Percentiles rank a stretch among this genome's conserved stretches.
phyloP scores from a whole-genome alignment of 2,888 invertebrate species.

The Heliconius ethilla region DNA sequence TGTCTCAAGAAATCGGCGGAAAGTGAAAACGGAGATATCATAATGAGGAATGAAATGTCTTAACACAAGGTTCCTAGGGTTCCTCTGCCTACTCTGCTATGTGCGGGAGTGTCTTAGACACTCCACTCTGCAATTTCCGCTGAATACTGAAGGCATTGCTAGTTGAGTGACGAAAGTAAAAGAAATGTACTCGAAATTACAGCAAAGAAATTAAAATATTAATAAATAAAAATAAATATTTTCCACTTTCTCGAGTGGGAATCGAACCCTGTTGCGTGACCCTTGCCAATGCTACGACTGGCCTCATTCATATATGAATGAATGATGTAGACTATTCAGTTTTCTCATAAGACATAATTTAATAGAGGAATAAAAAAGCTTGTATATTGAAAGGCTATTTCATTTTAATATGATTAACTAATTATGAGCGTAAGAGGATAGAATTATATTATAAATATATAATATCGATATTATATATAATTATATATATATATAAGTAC shows the following conservation, averaged over 20 bases:
- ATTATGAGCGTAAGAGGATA: background rate
- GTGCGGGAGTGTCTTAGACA: too few species aligned
- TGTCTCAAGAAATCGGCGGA: background rate
- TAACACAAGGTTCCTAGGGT: too few species aligned
- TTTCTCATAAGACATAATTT: background rate
- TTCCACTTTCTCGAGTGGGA: too few species aligned
- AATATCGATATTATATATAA: slow-evolving; percentile 5
- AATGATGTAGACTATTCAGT: background rate
- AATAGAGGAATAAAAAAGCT: background rate
- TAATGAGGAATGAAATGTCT: too few species aligned
- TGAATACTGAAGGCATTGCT: background rate
- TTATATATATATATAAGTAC: too few species aligned
- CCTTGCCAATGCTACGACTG: too few species aligned
- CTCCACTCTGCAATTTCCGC: background rate
- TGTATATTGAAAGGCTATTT: background rate
- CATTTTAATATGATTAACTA: background rate
- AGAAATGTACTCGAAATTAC: background rate
- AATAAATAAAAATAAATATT: too few species aligned
- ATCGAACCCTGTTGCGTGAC: too few species aligned
- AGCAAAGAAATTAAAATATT: too few species aligned
- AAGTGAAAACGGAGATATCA: background rate
- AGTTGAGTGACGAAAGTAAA: background rate
- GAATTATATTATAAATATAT: background rate
- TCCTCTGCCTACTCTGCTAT: background rate
- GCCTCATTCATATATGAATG: too few species aligned